Evolutionary conservation across 2,888 invertebrate species (phyloP).

Genomic region (Cephus rjabovi): DNA sequence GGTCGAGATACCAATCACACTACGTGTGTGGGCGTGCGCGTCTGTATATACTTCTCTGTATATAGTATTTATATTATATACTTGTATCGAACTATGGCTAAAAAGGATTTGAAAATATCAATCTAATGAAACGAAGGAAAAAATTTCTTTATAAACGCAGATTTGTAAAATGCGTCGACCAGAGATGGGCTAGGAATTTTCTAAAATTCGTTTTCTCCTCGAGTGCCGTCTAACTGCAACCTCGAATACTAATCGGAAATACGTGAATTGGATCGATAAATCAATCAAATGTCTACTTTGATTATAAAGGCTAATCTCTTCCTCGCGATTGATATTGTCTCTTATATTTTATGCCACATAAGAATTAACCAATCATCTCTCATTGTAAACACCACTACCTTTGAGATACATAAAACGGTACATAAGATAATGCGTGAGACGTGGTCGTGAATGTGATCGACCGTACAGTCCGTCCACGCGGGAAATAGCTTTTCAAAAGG

Average conservation of each 20-base stretch:
- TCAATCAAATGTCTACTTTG: conserved; percentile 38
- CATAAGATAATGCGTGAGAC: background rate
- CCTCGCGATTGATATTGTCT: conserved; percentile 44
- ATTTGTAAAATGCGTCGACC: background rate
- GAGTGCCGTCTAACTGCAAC: background rate
- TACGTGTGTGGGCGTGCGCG: background rate
- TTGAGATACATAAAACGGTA: background rate
- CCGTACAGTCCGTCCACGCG: background rate
- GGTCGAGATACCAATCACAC: background rate
- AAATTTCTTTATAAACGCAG: background rate
- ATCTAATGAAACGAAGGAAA: background rate
- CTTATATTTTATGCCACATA: conserved; percentile 8
- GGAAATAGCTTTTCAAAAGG: background rate
- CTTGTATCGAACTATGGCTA: background rate
- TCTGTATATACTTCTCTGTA: background rate
- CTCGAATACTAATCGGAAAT: background rate
- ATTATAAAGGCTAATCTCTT: conserved; percentile 47
- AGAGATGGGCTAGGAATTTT: background rate
- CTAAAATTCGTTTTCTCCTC: background rate
- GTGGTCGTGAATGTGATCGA: background rate
- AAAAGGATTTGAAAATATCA: background rate
- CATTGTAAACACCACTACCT: background rate
- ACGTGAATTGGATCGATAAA: background rate
- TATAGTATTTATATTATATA: background rate
- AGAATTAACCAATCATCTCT: background rate